These are phyloP conservation scores for Rhagonycha fulva DNA, from an alignment of 2,888 invertebrate species.

Conservation along the genomic window DNA sequence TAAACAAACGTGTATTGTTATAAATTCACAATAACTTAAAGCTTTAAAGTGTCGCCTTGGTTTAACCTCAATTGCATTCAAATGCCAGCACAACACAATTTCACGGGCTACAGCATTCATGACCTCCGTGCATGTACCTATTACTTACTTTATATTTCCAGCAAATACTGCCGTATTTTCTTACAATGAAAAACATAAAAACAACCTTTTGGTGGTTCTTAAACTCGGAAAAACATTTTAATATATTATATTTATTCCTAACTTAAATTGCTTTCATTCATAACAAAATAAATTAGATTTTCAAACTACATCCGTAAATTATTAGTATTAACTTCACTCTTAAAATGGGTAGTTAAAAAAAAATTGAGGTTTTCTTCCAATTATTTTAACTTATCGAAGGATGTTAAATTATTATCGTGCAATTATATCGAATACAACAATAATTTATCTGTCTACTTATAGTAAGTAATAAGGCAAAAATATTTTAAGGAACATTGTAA, in stretches of 20 bases:
- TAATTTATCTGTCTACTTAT: too few relatives aligned
- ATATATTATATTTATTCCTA: neutral
- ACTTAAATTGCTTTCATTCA: neutral
- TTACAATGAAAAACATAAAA: neutral
- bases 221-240: neutral
- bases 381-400: neutral
- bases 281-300: neutral
- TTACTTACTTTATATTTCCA: neutral
- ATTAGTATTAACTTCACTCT: neutral
- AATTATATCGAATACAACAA: neutral
- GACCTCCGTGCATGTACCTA: conserved; percentile 37
- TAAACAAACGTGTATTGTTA: neutral
- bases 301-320: neutral
- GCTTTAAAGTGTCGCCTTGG: conserved; percentile 34
- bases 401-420: neutral
- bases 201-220: neutral
- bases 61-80: conserved; percentile 39
- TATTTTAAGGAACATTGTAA: too few relatives aligned
- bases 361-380: neutral
- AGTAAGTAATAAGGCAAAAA: too few relatives aligned
- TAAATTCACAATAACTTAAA: neutral
- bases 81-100: conserved; percentile 45
- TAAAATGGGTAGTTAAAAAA: neutral
- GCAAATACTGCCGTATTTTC: neutral
- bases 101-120: conserved; percentile 42